A percentile compares a stretch with the other conserved stretches of the same genome.
phyloP scores from a whole-genome alignment of 2,113 vertebrate genomes.

The Nerophis lumbriciformis region DNA sequence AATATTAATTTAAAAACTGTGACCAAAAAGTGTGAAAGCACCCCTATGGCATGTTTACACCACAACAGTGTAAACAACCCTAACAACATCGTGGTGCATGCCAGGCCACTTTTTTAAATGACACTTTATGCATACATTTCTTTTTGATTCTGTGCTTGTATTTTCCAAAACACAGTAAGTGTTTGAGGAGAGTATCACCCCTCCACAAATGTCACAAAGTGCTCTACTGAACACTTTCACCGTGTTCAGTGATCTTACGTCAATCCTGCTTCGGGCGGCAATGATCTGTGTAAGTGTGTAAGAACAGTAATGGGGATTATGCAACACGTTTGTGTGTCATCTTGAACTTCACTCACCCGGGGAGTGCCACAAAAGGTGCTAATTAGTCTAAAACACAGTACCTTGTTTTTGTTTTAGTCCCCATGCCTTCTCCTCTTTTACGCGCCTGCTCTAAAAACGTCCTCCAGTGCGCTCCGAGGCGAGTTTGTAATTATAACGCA shows the following conservation, averaged over 20 bases:
- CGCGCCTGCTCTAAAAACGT: slow-evolving; percentile 34
- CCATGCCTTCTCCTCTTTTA: slow-evolving; percentile 11
- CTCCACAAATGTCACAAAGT: slow-evolving; percentile 7
- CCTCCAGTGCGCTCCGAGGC: slow-evolving; percentile 8
- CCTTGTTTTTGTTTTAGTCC: slow-evolving; percentile 9
- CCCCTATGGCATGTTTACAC: no score
- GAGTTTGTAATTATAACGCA: slow-evolving; percentile 31
- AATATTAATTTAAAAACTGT: no score
- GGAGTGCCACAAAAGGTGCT: slow-evolving; percentile 27
- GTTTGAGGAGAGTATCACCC: slow-evolving; percentile 9
- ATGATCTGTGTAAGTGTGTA: slow-evolving; percentile 43
- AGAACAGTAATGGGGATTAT: slow-evolving; percentile 23
- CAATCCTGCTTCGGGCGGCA: slow-evolving; percentile 35
- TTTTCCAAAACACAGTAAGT: no score
- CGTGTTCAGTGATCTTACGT: slow-evolving; percentile 31
- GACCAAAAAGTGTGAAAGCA: no score
- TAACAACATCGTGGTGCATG: no score
- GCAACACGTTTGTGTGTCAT: slow-evolving; percentile 46
- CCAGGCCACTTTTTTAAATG: no score
- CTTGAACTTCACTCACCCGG: slow-evolving; percentile 39
- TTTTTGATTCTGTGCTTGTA: no score
- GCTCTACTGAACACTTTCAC: slow-evolving; percentile 19
- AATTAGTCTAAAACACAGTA: slow-evolving; percentile 43
- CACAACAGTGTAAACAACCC: no score
- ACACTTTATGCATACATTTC: no score